Conservation (phyloP, 2,888 invertebrate species). For the Ceriagrion tenellum region DNA sequence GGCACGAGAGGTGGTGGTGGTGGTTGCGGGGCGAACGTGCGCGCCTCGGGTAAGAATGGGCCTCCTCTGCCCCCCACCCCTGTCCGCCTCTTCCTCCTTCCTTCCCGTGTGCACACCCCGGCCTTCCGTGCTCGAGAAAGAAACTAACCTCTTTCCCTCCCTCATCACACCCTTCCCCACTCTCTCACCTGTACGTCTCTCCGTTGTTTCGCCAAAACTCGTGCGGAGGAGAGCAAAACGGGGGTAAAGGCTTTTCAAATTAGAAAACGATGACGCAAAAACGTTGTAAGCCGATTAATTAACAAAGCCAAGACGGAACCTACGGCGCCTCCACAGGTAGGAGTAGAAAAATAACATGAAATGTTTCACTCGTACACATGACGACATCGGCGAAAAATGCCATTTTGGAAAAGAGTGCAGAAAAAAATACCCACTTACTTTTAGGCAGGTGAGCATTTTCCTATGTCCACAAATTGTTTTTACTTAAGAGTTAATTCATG, state of each 20-base stretch:
- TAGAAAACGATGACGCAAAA: neutral
- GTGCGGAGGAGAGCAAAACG: neutral
- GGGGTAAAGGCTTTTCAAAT: neutral
- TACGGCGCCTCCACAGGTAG: neutral
- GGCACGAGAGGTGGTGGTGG: neutral
- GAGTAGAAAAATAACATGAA: neutral
- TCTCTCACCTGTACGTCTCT: conserved; percentile 1
- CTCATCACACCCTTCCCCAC: neutral
- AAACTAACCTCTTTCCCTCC: neutral
- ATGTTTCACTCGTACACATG: neutral
- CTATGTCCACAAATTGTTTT: too few relatives aligned
- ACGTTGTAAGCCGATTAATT: conserved; percentile 4
- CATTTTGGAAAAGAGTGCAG: neutral
- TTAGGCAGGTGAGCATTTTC: too few relatives aligned
- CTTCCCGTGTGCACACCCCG: too few relatives aligned
- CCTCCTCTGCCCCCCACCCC: neutral
- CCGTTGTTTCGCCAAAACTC: neutral
- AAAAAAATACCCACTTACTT: neutral
- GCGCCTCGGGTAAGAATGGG: neutral
- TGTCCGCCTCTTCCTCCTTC: neutral
- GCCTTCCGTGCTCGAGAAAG: neutral
- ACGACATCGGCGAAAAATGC: neutral
- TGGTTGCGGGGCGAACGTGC: neutral
- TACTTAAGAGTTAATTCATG: neutral
- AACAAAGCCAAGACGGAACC: neutral